phyloP scores from a whole-genome alignment of 2,113 vertebrate genomes.

The Rallus limicola region DNA sequence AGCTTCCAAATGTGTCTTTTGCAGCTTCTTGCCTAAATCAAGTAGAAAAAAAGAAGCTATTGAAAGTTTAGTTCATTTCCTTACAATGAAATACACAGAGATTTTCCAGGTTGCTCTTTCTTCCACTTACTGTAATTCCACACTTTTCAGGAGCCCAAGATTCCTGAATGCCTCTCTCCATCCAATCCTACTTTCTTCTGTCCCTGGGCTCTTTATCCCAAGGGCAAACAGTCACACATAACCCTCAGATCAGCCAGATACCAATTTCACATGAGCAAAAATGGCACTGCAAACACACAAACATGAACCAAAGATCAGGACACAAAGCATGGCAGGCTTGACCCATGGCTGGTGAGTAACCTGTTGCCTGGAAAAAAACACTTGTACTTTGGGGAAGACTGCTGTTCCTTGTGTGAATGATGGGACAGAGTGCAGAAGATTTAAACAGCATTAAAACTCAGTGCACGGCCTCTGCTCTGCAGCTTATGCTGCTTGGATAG shows the following conservation, averaged over 20 bases:
- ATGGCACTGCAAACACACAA: neutral
- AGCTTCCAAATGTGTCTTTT: neutral
- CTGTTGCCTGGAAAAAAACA: neutral
- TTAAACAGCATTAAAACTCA: neutral
- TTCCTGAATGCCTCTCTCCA: neutral
- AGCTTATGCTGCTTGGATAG: neutral
- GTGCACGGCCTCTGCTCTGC: neutral
- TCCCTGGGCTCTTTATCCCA: neutral
- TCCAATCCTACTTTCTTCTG: neutral
- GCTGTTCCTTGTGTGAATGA: neutral
- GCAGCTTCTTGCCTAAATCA: neutral
- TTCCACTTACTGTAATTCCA: neutral
- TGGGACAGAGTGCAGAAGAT: neutral
- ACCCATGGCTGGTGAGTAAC: fast-evolving
- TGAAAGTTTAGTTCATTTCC: neutral
- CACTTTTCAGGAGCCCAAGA: neutral
- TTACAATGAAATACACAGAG: neutral
- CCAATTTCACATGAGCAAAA: neutral
- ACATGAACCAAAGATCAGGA: neutral
- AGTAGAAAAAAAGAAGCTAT: neutral
- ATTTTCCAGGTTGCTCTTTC: neutral
- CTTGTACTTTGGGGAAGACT: neutral
- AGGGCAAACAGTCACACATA: neutral
- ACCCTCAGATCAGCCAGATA: neutral
- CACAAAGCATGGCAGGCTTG: neutral